A percentile compares a stretch with the other conserved stretches of the same genome.
Conservation (phyloP, 2,888 invertebrate species). For the Rosalia funebris region DNA sequence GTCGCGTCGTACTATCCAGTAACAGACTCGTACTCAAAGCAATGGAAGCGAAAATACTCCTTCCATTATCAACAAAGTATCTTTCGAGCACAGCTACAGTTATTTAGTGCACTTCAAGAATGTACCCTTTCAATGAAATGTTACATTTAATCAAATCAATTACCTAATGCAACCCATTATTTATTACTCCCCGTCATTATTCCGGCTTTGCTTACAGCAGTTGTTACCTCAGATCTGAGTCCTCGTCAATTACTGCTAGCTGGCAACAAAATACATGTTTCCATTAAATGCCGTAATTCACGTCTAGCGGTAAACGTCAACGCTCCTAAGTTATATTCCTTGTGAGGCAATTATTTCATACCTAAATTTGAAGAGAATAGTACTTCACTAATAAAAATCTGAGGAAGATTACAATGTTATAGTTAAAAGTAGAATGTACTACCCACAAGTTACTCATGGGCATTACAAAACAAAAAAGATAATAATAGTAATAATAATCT, state of each 20-base stretch:
- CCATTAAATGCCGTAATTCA: slow-evolving; percentile 10
- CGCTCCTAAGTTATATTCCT: slow-evolving; percentile 3
- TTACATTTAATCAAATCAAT: background rate
- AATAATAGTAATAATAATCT: too few relatives aligned
- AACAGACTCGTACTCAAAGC: too few relatives aligned
- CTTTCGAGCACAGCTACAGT: background rate
- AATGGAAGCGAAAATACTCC: too few relatives aligned
- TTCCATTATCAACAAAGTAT: too few relatives aligned
- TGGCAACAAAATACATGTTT: slow-evolving; percentile 11
- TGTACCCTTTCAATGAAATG: background rate
- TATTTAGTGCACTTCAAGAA: background rate
- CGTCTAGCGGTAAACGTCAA: slow-evolving; percentile 14
- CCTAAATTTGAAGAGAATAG: too few relatives aligned
- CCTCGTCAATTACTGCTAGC: background rate
- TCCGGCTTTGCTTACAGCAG: background rate
- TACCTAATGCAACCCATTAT: background rate
- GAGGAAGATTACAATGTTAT: too few relatives aligned
- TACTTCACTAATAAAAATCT: too few relatives aligned
- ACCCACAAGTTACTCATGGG: too few relatives aligned
- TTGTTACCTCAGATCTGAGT: background rate
- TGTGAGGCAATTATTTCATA: too few relatives aligned
- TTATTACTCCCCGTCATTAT: background rate
- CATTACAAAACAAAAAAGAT: too few relatives aligned
- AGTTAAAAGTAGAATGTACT: too few relatives aligned
- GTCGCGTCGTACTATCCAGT: too few relatives aligned